Evolutionary conservation across 2,888 invertebrate species (phyloP), one percentile per base, ranked within the genome.

Genomic region (Brachypalpus laphriformis): DNA sequence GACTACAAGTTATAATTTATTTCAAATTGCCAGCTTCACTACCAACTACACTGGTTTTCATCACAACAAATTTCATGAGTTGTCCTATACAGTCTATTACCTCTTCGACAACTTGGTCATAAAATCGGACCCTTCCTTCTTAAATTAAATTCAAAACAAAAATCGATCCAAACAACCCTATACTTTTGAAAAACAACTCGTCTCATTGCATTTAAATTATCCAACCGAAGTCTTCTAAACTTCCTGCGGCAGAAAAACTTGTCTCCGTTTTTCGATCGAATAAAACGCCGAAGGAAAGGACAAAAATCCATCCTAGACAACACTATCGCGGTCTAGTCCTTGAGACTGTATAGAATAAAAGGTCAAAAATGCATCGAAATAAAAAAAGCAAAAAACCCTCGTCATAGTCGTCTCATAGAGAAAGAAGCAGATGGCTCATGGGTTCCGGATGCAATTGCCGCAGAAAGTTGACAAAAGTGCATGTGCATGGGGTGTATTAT

Each of bases 381-480:
- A 14, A 25, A 57, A 65, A 51, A 54, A 31, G 28, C 28, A 42
- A 70, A 56, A 40, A 20, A 49, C 28, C 57, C n/a, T 51, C 40
- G 28, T 37, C 65, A 18, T 57, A 37, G 20, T 20, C 42, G 47
- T 40, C 20, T 14, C 47, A 37, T 28, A 45, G 11, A 45, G 45
- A n/a, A 37, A 42, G 45, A 70, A 18, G 20, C 83, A 85, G 80
- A 51, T 85, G 83, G 80, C 45, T 54, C 81, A 65, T 70, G 45
- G 63, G 45, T 59, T 37, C 51, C 68, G 80, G 83, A 70, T 85
- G 83, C 83, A 81, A 81, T 85, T 75, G 83, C 80, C 81, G 51
- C 81, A 75, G 80, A 75, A 80, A 85, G 80, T 85, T 85, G 75
- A 85, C 80, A 85, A 81, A 81, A 85, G 57, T 85, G 83, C 83